Base-by-base conservation (phyloP, 2,888 invertebrate species). In the Schrankia costaestrigalis region DNA sequence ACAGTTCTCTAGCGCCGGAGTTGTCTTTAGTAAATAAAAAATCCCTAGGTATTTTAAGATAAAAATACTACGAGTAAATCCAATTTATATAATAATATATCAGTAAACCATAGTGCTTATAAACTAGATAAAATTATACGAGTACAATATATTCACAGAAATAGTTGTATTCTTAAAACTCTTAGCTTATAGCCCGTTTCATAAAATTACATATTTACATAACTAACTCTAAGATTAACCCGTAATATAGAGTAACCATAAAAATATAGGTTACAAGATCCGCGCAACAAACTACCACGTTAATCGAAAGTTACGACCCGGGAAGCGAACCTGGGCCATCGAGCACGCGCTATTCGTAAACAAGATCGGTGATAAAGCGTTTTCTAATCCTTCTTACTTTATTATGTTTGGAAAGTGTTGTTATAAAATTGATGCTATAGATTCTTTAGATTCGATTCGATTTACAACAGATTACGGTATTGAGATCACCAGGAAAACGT, bases 281-380 rank as follows among this genome's bases (percentile, higher is more conserved):
- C 36, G 42, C 30, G 41, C 38, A 42, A 31, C 40, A 46, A 55
- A 58, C 42, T 39, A 50, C 49, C 58, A 44, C 36, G 54, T 57
- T 46, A 48, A 25, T 42, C 51, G 42, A 60, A 72, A 79, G 64
- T 82, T 77, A 82, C 68, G 78, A 80, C 48, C 47, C 72, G 71
- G 80, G 81, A 83, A 79, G 64, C 50, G 59, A 76, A 78, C 75
- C 72, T 63, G 63, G 41, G 46, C 66, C 59, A 70, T 73, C 59
- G 56, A 62, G 71, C 80, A 77, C 77, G 76, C 63, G 51, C 62
- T 51, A 32, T 47, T 38, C 52, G 52, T 71, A 68, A 69, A 72
- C 62, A 58, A 53, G 41, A 46, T 42, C 28, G 32, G 26, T 23
- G 35, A 24, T 48, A 26, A 30, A 54, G 30, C 31, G 14, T 15